These are phyloP conservation scores for Astur gentilis DNA, from an alignment of 2,113 vertebrate genomes.

Conservation along the genomic window DNA sequence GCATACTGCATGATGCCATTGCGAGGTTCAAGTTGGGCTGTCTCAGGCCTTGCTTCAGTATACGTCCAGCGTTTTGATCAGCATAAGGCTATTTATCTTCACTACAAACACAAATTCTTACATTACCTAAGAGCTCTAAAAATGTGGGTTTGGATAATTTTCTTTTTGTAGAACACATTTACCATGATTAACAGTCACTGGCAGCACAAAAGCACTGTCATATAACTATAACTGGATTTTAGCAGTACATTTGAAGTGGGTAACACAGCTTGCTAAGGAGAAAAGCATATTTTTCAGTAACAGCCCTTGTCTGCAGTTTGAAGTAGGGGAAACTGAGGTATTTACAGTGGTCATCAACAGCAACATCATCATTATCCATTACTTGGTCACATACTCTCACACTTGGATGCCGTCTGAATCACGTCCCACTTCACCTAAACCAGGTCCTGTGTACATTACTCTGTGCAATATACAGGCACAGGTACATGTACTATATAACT, in stretches of 20 bases:
- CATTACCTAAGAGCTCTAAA: background rate
- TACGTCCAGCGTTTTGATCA: background rate
- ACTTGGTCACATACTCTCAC: background rate
- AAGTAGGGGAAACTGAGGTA: background rate
- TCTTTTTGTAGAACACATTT: background rate
- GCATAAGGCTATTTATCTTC: background rate
- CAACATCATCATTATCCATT: background rate
- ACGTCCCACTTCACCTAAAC: background rate
- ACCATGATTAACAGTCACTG: background rate
- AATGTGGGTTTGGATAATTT: background rate
- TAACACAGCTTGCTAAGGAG: background rate
- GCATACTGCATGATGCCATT: background rate
- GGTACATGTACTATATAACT: fast-evolving
- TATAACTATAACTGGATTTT: background rate
- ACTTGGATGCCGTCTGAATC: background rate
- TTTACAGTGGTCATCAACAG: background rate
- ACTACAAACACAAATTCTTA: background rate
- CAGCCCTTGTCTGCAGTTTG: background rate
- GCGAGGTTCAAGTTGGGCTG: background rate
- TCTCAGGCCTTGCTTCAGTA: background rate
- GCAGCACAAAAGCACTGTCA: background rate
- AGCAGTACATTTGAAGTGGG: background rate
- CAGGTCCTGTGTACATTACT: background rate
- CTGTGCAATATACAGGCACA: background rate
- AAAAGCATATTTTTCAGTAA: background rate